Percentiles rank a stretch among this genome's conserved stretches.
Conservation (phyloP, 2,888 invertebrate species). For the Eudemis profundana region DNA sequence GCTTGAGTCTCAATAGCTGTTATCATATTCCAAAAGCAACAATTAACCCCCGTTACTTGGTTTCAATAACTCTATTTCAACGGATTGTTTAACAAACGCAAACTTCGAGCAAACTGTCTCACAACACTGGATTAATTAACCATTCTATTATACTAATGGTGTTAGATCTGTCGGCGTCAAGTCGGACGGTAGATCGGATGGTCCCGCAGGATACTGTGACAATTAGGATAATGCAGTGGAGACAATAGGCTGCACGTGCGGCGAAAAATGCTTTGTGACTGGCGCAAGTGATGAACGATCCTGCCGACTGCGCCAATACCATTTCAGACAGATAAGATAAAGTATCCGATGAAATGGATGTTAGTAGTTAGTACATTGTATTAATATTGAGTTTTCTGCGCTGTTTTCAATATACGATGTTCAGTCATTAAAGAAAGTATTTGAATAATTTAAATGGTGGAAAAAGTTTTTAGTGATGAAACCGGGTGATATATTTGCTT, state of each 20-base stretch:
- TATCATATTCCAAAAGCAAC: conserved; percentile 15
- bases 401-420: too few relatives aligned
- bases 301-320: conserved; percentile 22
- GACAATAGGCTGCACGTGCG: conserved; percentile 49
- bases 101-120: conserved; percentile 30
- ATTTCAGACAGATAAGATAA: neutral
- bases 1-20: conserved; percentile 2
- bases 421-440: too few relatives aligned
- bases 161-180: conserved; percentile 45
- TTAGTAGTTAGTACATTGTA: too few relatives aligned
- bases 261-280: conserved; percentile 48
- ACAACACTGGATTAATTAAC: conserved; percentile 51
- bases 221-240: conserved; percentile 69
- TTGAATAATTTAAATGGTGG: too few relatives aligned
- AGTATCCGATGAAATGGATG: neutral
- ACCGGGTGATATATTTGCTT: too few relatives aligned
- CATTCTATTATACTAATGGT: conserved; percentile 54
- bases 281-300: conserved; percentile 14
- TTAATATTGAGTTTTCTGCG: too few relatives aligned
- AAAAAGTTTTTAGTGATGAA: too few relatives aligned
- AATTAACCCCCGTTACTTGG: conserved; percentile 8
- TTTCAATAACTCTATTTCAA: conserved; percentile 19
- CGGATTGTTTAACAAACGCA: conserved; percentile 32
- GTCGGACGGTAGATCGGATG: conserved; percentile 39
- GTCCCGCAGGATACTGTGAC: conserved; percentile 61